Evolutionary conservation across 2,888 invertebrate genomes (phyloP), one percentile per base, ranked within the genome.

Genomic region (Tinea semifulvella): DNA sequence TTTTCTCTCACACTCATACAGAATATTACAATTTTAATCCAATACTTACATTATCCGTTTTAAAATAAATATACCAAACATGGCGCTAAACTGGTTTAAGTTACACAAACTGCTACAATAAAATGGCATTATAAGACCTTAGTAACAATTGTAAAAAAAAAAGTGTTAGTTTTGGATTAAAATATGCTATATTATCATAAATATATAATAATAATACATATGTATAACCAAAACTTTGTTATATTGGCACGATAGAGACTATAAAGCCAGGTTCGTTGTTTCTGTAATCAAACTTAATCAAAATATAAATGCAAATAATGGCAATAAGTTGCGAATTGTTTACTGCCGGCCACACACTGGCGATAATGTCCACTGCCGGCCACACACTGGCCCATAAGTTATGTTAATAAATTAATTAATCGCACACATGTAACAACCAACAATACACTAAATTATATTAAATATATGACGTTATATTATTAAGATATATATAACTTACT

Each of bases 231-330:
- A 31, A 31, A 6, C n/a, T 31, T 13, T 14, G 10, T 13, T n/a
- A 43, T 38, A 42, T 52, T 52, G 51, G 50, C 52, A 52, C 51
- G 48, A 28, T 44, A 18, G 47, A 20, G 42, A 44, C 40, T 43
- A 43, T 44, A 36, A 40, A 39, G 46, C 46, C 46, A 49, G 47
- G 47, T 61, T 63, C 63, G 62, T 61, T 63, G 62, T 61, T 49
- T 13, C 18, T 19, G 20, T 16, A 27, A 43, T 25, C 28, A 40
- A 43, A 35, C 13, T 43, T 19, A 20, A 31, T 46, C 65, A 62
- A 61, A 68, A 61, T 63, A 68, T 79, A 80, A 80, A 80, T 80
- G 79, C 79, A 77, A 70, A 65, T 67, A 75, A 80, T 79, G 79
- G 79, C 79, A 76, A 63, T 13, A 26, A 6, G 11, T n/a, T 11